Base-by-base conservation (phyloP, 2,888 invertebrate species). In the Erebia palarica region DNA sequence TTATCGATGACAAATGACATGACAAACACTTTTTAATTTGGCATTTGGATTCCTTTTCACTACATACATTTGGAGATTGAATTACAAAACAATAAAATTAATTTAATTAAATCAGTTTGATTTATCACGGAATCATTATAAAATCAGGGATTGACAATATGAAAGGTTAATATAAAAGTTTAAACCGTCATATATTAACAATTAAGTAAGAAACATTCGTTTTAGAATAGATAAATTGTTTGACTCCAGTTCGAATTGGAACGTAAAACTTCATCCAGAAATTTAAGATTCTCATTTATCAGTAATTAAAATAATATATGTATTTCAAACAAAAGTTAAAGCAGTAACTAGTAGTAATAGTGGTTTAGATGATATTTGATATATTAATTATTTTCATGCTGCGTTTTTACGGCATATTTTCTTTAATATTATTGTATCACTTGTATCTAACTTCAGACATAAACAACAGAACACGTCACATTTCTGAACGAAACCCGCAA, bases 11-110 rank as follows among this genome's bases (percentile, higher is more conserved):
- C n/a, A n/a, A 9, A 14, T 49, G 61, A 47, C n/a, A 63, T 65
- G 10, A 67, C 90, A 90, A 89, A 84, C 89, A 87, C 76, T 82
- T 85, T 88, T 89, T 75, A 78, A 21, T 18, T 44, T 66, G 18
- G 14, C 63, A 49, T 27, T 63, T 18, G 16, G 1, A 5, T 79
- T 80, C 72, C 82, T 60, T 77, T 81, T 69, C 49, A 13, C 5
- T 14, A 0, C 49, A 49, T 14, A 14, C 14, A 5, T 1, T 49
- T 49, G 13, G 7, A 36, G 36, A 36, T 36, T 36, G 36, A 36
- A 36, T 36, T 36, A 36, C 5, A 36, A 36, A 36, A 7, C 36
- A 36, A 36, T 5, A 36, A 36, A 36, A 36, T 36, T 36, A 5
- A 36, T 36, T 36, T 36, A 7, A 36, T 27, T 3, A 21, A 21